Base-by-base conservation (phyloP, 1,140 invertebrate genomes). In the Macrotrachela quadricornifera region DNA sequence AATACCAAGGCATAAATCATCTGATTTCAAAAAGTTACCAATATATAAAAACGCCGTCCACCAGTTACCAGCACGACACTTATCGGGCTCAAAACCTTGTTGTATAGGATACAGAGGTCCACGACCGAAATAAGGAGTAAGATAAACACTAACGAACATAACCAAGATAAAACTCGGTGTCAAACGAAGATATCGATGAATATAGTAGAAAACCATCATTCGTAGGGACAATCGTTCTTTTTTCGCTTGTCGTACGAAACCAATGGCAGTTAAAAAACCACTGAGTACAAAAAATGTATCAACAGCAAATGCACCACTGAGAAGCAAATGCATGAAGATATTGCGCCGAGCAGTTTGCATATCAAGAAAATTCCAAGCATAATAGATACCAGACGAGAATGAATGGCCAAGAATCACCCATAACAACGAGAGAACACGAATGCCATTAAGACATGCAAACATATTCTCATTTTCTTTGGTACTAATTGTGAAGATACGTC, bases 221-320 rank as follows among this genome's bases (percentile, higher is more conserved):
- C 21, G 21, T 30, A 30, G 3, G 8, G 21, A 30, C 2, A 30
- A 8, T 30, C 8, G 21, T 30, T 30, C 21, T 8, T 30, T 30
- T 15, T 63, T 60, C 43, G 73, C 60, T 56, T 74, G 69, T 58
- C 64, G 67, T 58, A 78, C 43, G 56, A 71, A 66, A 2, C 73
- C 60, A 58, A 78, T 78, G 1, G 73, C 62, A 0, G 76, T 60
- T 0, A 79, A 63, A 1, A 77, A 62, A 42, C 78, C 78, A 58
- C 78, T 78, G 37, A 67, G 38, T 10, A 85, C 83, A 70, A 88
- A 87, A 71, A 87, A 88, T 9, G 83, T 83, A 65, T 87, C 84
- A 18, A 87, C 84, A 42, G 83, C 84, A 64, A 84, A 85, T 30
- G 21, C 21, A 30, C 21, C 21, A 30, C 21, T 30, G 3, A 8